Evolutionary conservation across 2,113 vertebrate species (phyloP), one percentile per base, ranked within the genome.

Genomic region (Carassius gibelio): DNA sequence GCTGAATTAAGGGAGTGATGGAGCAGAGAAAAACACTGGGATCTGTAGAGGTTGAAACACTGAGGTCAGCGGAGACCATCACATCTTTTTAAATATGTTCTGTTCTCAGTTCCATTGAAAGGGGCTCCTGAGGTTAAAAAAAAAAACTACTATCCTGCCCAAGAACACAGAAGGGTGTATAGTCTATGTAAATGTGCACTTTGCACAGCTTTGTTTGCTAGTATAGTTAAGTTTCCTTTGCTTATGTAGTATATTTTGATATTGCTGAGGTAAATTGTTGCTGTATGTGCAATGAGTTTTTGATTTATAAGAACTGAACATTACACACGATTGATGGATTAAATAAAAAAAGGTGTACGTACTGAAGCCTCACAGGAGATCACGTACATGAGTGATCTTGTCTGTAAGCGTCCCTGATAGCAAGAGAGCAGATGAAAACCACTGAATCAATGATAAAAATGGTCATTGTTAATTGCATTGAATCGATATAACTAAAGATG

Each of bases 1-100:
- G 74, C 26, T 76, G 75, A 76, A 76, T 76, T 75, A 23, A 75
- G 45, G 38, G 72, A 75, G 72, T 3, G 45, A 26, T 75, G 72
- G 75, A 55, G 23, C n/a, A 55, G 45, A 75, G 6, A 10, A 75
- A 76, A 75, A 11, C 7, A 34, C 50, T 34, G 23, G 48, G 50
- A 11, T 52, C 21, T 34, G 42, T 10, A 74, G 5, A 74, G 71
- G 38, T 52, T 75, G 45, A 52, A 50, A 75, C 74, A 34, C 26
- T 75, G 45, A 75, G 72, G 72, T 75, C 72, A 75, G 17, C n/a
- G 0, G 13, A 76, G 50, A 19, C 14, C 48, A 30, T 76, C 23
- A 75, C 48, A 52, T 21, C 48, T 34, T 76, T 55, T 34, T 34
- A 76, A 55, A 5, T 34, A 50, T 34, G 48, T 17, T 76, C 48